Base-by-base conservation (phyloP, 2,888 invertebrate species). In the Sicus ferrugineus region DNA sequence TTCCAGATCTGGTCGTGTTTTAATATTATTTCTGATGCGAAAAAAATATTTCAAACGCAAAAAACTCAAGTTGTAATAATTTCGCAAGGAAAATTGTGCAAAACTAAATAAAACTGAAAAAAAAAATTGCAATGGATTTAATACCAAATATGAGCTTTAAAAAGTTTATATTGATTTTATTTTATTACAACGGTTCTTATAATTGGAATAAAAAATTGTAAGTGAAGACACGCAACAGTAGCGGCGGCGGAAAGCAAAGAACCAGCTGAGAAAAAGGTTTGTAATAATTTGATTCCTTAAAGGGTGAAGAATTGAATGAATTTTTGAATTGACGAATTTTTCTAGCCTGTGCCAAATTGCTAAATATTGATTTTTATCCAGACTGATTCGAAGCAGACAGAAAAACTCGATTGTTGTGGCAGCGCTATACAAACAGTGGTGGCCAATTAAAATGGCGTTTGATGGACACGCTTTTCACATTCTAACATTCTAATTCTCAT, bases 101-200 rank as follows among this genome's bases (percentile, higher is more conserved):
- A 78, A 78, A 72, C 74, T 59, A 75, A 70, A 31, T n/a, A 66
- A 31, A 23, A 26, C 23, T 30, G 26, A 28, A 63, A 63, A 23
- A 72, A 56, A 59, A 23, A 30, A 46, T 63, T 65, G 79, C 76
- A 71, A 81, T 80, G 80, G 79, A 80, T 79, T 81, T 77, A 74
- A 76, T 75, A 76, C 74, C 77, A 75, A 80, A 85, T 80, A 84
- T 83, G 84, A 82, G 82, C 80, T 77, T 78, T 72, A 81, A 81
- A 80, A 80, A 82, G 79, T 83, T 84, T 77, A 84, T 85, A 80
- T 81, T 85, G 81, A 85, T 84, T 80, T 84, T 85, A 78, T 84
- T 85, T 84, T 85, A 83, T 81, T 85, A 85, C 75, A 85, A 84
- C 82, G 85, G 85, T 77, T 85, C 84, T 71, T 85, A 85, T 78